These are phyloP conservation scores for Graphium colonna DNA, from an alignment of 2,888 invertebrate species.

Conservation along the genomic window DNA sequence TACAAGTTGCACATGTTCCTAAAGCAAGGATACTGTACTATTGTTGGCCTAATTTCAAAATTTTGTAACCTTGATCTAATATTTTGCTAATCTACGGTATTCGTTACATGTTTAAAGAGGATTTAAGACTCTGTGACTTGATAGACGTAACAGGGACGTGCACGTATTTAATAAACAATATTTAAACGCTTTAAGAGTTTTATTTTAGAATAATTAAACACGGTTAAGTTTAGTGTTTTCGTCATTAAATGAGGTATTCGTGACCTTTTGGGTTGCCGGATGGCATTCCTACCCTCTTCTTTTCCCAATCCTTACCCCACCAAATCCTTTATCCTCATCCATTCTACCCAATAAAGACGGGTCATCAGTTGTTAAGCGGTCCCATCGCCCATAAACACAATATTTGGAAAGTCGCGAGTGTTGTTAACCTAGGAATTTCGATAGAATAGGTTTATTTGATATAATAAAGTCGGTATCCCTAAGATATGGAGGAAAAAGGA, in stretches of 20 bases:
- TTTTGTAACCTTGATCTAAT: slow-evolving; percentile 14
- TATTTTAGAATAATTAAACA: background rate
- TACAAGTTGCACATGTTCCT: background rate
- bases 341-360: too few relatives aligned
- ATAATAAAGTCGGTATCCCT: too few relatives aligned
- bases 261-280: too few relatives aligned
- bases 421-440: too few relatives aligned
- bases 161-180: slow-evolving; percentile 7
- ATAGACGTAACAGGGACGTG: slow-evolving; percentile 3
- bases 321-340: too few relatives aligned
- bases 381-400: too few relatives aligned
- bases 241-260: background rate
- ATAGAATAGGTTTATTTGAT: too few relatives aligned
- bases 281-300: background rate
- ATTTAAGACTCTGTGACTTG: slow-evolving; percentile 8
- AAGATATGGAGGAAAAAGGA: too few relatives aligned
- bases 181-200: background rate
- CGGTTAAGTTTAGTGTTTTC: background rate
- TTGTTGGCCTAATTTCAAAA: slow-evolving; percentile 3
- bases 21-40: background rate
- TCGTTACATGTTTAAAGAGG: slow-evolving; percentile 15
- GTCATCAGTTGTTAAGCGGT: too few relatives aligned
- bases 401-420: too few relatives aligned
- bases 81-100: slow-evolving; percentile 15
- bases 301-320: too few relatives aligned